Evolutionary conservation across 2,888 invertebrate species (phyloP).

Genomic region (Leptopilina syphax): DNA sequence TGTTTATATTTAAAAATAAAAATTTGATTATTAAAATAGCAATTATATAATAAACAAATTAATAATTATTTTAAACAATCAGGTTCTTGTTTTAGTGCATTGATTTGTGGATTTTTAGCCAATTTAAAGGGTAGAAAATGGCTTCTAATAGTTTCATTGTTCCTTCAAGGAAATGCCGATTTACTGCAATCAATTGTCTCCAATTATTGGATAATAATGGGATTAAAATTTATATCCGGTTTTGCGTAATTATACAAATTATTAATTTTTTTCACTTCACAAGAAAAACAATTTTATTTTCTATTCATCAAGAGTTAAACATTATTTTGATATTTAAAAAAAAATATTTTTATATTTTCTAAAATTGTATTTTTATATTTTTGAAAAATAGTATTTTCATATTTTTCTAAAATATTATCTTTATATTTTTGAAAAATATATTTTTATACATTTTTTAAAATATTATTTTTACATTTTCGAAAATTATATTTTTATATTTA

Average conservation of each 20-base stretch:
- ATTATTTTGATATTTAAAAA: too few relatives aligned
- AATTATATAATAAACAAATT: neutral
- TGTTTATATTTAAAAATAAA: too few relatives aligned
- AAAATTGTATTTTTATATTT: too few relatives aligned
- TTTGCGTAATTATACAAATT: constrained; percentile 77
- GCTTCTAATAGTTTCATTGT: constrained; percentile 81
- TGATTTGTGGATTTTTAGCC: constrained; percentile 85
- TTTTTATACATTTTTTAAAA: too few relatives aligned
- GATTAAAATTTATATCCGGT: constrained; percentile 82
- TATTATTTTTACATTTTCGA: too few relatives aligned
- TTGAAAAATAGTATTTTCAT: too few relatives aligned
- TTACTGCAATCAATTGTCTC: constrained; percentile 80
- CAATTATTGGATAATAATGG: constrained; percentile 79
- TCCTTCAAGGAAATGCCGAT: constrained; percentile 80
- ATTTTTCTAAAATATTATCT: too few relatives aligned
- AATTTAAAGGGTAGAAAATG: constrained; percentile 83
- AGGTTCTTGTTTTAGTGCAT: constrained; percentile 85
- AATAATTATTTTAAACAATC: constrained; percentile 34
- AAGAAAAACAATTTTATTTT: neutral
- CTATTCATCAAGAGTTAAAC: too few relatives aligned
- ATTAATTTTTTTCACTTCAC: neutral
- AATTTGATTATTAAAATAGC: too few relatives aligned
- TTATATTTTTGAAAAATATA: too few relatives aligned
- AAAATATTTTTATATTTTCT: too few relatives aligned
- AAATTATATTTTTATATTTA: too few relatives aligned